These are phyloP conservation scores for Cacoxenus indagator DNA, from an alignment of 2,888 invertebrate species.

Conservation along the genomic window DNA sequence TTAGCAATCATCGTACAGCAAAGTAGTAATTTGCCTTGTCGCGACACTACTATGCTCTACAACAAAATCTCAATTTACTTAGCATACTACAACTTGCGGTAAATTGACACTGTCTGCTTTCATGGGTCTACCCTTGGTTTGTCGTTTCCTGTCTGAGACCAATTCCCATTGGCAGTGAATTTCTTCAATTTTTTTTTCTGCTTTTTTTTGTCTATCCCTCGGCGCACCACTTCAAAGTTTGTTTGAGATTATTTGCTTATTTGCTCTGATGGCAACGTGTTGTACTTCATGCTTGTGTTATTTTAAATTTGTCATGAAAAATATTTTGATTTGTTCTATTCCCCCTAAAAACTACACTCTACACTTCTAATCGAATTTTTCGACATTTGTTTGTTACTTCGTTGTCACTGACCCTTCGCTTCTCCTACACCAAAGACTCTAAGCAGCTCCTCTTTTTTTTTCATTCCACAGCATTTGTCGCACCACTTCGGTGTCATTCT, in stretches of 20 bases:
- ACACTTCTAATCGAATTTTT: conserved; percentile 35
- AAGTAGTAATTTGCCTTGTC: conserved; percentile 1
- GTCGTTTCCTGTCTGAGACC: neutral
- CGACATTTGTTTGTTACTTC: conserved; percentile 37
- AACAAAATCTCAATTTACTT: neutral
- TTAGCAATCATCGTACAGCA: neutral
- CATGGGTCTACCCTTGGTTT: neutral
- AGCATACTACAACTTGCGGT: neutral
- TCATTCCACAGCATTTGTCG: neutral
- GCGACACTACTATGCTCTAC: neutral
- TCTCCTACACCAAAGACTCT: neutral
- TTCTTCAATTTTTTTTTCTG: neutral
- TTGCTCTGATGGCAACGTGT: conserved; percentile 51
- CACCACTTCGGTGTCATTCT: no score
- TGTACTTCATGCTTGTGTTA: conserved; percentile 59
- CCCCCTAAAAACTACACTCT: conserved; percentile 15
- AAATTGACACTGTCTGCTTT: conserved; percentile 15
- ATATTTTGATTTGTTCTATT: conserved; percentile 57
- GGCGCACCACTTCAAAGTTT: neutral
- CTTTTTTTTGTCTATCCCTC: neutral
- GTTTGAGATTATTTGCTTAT: conserved; percentile 36
- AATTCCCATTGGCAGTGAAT: neutral
- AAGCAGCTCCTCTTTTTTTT: conserved; percentile 7
- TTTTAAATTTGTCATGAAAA: conserved; percentile 64
- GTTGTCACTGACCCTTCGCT: neutral